Evolutionary conservation across 2,113 vertebrate species (phyloP).

Genomic region (Xiphophorus couchianus): DNA sequence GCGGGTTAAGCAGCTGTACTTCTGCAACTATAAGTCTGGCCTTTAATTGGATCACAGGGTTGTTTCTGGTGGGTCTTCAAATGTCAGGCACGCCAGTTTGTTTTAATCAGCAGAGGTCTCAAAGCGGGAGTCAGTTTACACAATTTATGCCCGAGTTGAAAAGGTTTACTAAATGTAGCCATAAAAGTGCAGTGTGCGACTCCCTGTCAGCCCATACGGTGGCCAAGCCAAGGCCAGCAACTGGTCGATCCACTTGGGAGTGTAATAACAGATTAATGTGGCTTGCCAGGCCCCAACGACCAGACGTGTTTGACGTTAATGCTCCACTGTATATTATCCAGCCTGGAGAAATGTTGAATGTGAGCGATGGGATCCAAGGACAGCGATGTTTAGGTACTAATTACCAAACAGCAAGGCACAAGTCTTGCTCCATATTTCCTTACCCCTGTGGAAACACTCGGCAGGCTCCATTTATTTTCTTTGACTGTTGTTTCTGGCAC

Average conservation of each 20-base stretch:
- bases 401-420: conserved; percentile 82
- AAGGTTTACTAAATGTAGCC: conserved; percentile 61
- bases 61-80: conserved; percentile 72
- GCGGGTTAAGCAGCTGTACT: conserved; percentile 42
- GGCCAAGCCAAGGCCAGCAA: conserved; percentile 69
- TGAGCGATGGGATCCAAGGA: conserved; percentile 78
- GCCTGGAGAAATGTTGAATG: conserved; percentile 74
- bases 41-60: conserved; percentile 71
- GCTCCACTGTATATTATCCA: conserved; percentile 81
- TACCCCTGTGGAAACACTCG: conserved; percentile 83
- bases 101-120: conserved; percentile 75
- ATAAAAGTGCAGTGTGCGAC: conserved; percentile 62
- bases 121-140: conserved; percentile 66
- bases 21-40: conserved; percentile 48
- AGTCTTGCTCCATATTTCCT: conserved; percentile 80
- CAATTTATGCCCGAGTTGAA: conserved; percentile 66
- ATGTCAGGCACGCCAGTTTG: conserved; percentile 67
- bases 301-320: conserved; percentile 84
- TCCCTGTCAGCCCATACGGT: conserved; percentile 59
- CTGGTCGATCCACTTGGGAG: conserved; percentile 69
- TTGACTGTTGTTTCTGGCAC: conserved; percentile 84
- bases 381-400: conserved; percentile 83
- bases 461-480: conserved; percentile 84
- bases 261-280: conserved; percentile 78
- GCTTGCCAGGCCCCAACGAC: conserved; percentile 68